Conservation (phyloP, 53 echinoderm and acorn worm species). For the Paracentrotus lividus region DNA sequence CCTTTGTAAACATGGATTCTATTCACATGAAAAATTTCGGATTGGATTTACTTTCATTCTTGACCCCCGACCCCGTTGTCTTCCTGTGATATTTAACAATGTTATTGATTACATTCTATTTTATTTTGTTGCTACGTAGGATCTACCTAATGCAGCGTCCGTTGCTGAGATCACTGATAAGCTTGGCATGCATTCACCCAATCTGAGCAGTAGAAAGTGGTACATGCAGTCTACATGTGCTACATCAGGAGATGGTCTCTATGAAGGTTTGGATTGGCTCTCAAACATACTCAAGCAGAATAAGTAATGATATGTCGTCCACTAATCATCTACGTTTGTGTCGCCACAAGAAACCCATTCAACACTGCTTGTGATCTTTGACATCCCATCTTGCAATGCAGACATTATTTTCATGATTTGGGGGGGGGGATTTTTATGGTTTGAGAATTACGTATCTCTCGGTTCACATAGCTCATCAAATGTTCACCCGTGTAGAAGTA, state of each 20-base stretch:
- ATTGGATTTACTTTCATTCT: too few species aligned
- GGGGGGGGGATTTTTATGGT: neutral
- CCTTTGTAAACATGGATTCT: too few species aligned
- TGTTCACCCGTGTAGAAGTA: neutral
- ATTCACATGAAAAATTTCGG: too few species aligned
- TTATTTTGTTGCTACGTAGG: slow-evolving; percentile 47
- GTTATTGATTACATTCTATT: neutral
- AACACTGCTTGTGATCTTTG: neutral
- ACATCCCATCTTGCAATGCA: neutral
- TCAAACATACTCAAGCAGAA: slow-evolving; percentile 70
- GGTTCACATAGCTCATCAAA: neutral
- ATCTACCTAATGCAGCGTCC: slow-evolving; percentile 82
- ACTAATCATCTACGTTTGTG: neutral
- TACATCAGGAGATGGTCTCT: slow-evolving; percentile 93
- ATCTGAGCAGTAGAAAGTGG: slow-evolving; percentile 76
- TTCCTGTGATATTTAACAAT: too few species aligned
- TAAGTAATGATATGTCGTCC: neutral
- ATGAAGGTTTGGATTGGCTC: slow-evolving; percentile 96
- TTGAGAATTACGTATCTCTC: neutral
- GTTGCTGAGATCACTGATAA: slow-evolving; percentile 89
- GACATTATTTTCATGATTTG: slow-evolving; percentile 5
- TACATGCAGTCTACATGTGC: slow-evolving; percentile 94
- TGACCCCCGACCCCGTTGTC: too few species aligned
- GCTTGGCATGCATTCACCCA: slow-evolving; percentile 82
- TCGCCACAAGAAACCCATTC: neutral